phyloP scores from a whole-genome alignment of 2,888 invertebrate species.

The Chrysolina americana region DNA sequence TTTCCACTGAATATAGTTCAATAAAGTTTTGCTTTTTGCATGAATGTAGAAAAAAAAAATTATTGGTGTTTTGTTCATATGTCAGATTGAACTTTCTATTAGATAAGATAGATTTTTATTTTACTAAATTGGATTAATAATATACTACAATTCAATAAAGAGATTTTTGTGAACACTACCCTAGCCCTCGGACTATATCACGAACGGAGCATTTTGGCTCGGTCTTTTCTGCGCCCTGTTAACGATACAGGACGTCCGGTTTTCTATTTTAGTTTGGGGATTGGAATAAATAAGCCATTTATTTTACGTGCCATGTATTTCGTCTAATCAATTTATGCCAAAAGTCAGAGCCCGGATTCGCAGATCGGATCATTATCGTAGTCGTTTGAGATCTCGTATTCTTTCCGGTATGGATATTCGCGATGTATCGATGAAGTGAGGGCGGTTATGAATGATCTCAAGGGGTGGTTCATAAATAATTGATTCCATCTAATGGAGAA shows the following conservation, averaged over 20 bases:
- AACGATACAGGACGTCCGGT: conserved; percentile 68
- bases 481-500: too few species aligned
- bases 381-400: background rate
- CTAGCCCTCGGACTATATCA: conserved; percentile 55
- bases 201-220: conserved; percentile 66
- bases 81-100: too few species aligned
- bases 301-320: conserved; percentile 59
- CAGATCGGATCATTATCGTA: conserved; percentile 30
- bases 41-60: too few species aligned
- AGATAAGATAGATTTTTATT: too few species aligned
- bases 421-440: background rate
- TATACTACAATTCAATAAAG: too few species aligned
- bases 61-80: too few species aligned
- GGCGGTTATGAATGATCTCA: background rate
- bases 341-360: conserved; percentile 31
- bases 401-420: conserved; percentile 15
- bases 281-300: conserved; percentile 67
- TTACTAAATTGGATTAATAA: too few species aligned
- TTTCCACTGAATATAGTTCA: too few species aligned
- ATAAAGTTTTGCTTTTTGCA: too few species aligned
- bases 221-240: conserved; percentile 61
- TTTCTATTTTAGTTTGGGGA: conserved; percentile 66
- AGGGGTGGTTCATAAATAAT: too few species aligned
- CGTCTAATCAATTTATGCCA: conserved; percentile 48
- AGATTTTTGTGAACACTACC: too few species aligned